Conservation (phyloP, 1,140 invertebrate species). For the Papilio aristodemus region DNA sequence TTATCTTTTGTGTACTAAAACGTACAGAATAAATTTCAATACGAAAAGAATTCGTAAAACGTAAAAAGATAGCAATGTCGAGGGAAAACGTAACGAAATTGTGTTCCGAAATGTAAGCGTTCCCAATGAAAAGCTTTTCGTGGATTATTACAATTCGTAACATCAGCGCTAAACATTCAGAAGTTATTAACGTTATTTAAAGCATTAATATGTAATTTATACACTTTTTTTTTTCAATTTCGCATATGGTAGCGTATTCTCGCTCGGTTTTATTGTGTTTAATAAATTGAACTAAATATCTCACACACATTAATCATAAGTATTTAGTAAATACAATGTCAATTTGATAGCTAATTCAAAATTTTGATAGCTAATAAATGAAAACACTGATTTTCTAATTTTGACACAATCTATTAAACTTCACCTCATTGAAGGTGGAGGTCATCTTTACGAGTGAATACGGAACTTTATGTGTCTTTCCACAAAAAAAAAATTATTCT, state of each 20-base stretch:
- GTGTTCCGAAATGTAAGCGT: slow-evolving; percentile 5
- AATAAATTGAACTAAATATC: no score
- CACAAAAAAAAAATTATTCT: no score
- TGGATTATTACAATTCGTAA: not conserved
- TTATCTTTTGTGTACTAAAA: slow-evolving; percentile 7
- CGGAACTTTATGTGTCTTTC: no score
- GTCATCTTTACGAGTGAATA: no score
- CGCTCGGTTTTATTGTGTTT: no score
- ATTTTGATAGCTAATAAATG: no score
- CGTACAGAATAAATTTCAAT: slow-evolving; percentile 10
- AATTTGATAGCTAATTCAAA: no score
- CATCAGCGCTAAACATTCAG: not conserved
- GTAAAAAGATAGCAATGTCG: slow-evolving; percentile 17
- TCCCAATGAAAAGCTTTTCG: not conserved
- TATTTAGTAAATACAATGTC: no score
- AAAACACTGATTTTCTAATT: no score
- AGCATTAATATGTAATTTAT: not conserved
- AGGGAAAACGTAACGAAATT: not conserved
- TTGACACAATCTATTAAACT: no score
- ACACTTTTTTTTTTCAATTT: not conserved
- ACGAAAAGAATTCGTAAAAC: slow-evolving; percentile 26
- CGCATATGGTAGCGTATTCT: not conserved
- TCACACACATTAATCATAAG: no score
- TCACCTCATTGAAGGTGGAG: no score
- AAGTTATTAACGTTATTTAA: not conserved